Evolutionary conservation across 2,113 vertebrate genomes (phyloP), one percentile per base, ranked within the genome.

Genomic region (human (Homo sapiens)): DNA sequence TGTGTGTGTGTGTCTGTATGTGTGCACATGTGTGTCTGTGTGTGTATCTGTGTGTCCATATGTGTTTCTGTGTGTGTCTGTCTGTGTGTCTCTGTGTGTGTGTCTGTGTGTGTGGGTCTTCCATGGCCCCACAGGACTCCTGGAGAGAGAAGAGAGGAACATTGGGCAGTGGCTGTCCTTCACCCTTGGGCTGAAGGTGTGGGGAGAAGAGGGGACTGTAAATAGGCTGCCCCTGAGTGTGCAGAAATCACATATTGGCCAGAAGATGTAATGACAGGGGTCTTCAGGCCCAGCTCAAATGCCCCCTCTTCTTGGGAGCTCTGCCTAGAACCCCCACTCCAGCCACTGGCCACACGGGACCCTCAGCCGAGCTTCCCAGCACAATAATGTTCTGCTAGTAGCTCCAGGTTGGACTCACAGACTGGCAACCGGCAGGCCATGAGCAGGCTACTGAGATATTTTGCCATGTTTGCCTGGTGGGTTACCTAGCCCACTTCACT

Each of bases 1-100:
- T n/a, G 23, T 50, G 43, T 75, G 22, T 14, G 43, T 8, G 22
- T 16, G 30, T 27, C 7, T 55, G 13, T 35, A 43, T 48, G 50
- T 27, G 11, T 9, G 5, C 5, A 12, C 32, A 10, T 2, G 4
- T 43, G n/a, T 18, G 11, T 8, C 0, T 57, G 55, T 57, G 0
- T 55, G 52, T 57, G 20, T 57, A 1, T 57, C 6, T 30, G 1
- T 30, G 25, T 27, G 10, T 59, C 7, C 8, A 2, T 22, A 2
- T 23, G 18, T 57, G 18, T 45, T 45, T 45, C 45, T 57, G 3
- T 23, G 7, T 57, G 22, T 57, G 20, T 23, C 20, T 57, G 20
- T 61, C 0, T 59, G 57, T 59, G 57, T 59, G 57, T 61, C 9
- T 61, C 8, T 61, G 59, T 25, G 8, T 59, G 38, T 38, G 22